Evolutionary conservation across 2,888 invertebrate genomes (phyloP).

Genomic region (Octonoba sinensis): DNA sequence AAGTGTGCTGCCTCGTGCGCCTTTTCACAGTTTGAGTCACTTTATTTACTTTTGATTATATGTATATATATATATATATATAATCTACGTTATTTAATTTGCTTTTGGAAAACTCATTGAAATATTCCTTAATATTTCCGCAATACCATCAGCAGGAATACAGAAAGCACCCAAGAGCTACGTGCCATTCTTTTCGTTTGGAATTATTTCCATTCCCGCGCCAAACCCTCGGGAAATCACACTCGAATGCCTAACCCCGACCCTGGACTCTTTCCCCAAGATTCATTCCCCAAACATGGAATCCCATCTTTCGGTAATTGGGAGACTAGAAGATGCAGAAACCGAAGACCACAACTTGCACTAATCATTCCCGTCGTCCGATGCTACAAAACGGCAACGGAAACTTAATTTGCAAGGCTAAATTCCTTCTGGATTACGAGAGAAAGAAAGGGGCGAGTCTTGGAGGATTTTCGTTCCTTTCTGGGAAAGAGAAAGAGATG

Average conservation of each 20-base stretch:
- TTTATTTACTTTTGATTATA: no score
- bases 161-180: no score
- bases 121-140: no score
- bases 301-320: conserved; percentile 41
- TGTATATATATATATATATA: no score
- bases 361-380: conserved; percentile 22
- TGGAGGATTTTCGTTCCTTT: conserved; percentile 27
- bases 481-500: not conserved
- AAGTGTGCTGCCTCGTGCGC: no score
- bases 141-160: no score
- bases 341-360: conserved; percentile 15
- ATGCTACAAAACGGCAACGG: conserved; percentile 32
- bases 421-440: conserved; percentile 26
- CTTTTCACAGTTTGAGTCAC: no score
- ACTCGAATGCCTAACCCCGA: conserved; percentile 2
- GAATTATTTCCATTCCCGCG: not conserved
- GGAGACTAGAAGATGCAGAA: conserved; percentile 3
- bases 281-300: conserved; percentile 29
- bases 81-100: no score
- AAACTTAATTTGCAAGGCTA: conserved; percentile 58
- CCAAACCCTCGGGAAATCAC: conserved; percentile 34
- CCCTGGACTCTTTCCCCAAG: no score
- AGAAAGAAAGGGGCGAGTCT: conserved; percentile 5
- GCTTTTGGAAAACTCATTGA: no score
- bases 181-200: no score